Conservation (phyloP, 2,113 vertebrate genomes). For the Dipodomys merriami region DNA sequence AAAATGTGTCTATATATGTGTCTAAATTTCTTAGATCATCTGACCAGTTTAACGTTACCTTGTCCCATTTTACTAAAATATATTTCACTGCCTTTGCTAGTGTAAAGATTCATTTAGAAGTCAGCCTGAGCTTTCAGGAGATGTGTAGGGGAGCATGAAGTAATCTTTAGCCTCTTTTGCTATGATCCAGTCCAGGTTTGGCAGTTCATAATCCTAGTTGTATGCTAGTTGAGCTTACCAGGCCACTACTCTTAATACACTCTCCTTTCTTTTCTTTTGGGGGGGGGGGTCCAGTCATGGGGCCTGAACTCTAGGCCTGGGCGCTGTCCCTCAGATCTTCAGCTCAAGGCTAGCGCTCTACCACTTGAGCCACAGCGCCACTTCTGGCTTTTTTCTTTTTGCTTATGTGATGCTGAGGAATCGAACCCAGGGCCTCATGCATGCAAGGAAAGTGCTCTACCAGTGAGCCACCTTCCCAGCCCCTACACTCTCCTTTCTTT, state of each 20-base stretch:
- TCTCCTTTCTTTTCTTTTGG: neutral
- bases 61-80: neutral
- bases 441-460: no score
- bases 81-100: neutral
- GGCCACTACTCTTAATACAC: neutral
- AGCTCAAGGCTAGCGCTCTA: no score
- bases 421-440: no score
- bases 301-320: no score
- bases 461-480: no score
- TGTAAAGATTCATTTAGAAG: conserved; percentile 29
- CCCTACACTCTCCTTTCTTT: neutral
- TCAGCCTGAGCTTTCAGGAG: neutral
- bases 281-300: no score
- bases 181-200: neutral
- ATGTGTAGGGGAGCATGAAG: neutral
- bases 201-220: neutral
- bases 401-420: no score
- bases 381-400: no score
- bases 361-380: no score
- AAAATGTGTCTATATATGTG: neutral
- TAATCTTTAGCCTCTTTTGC: neutral
- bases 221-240: neutral
- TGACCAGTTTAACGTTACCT: conserved; percentile 2
- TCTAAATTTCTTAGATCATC: neutral
- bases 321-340: no score